These are phyloP conservation scores for Gnathonemus echidnorhynchus DNA, from an alignment of 2,113 vertebrate genomes.

Conservation along the genomic window DNA sequence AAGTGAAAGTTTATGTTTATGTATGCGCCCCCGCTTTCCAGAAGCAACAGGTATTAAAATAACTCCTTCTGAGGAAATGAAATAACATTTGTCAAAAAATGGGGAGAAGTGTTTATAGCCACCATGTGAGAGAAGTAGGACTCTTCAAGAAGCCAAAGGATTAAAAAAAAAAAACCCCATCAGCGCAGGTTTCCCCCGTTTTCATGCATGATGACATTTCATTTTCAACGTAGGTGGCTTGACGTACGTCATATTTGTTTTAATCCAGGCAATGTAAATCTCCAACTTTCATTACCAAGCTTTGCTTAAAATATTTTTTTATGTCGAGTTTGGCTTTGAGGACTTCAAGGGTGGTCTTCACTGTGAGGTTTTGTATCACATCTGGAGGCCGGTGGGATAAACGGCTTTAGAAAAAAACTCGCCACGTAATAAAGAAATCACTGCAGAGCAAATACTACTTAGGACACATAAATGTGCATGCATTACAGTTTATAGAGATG, in stretches of 20 bases:
- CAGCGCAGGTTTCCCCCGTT: constrained; percentile 18
- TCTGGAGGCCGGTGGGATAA: constrained; percentile 48
- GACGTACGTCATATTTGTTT: constrained; percentile 47
- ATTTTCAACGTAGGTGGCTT: constrained; percentile 62
- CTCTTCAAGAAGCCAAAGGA: neutral
- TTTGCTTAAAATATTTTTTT: constrained; percentile 56
- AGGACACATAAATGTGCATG: neutral
- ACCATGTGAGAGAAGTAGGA: neutral
- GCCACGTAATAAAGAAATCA: constrained; percentile 6
- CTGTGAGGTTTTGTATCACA: constrained; percentile 54
- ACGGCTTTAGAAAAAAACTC: constrained; percentile 28
- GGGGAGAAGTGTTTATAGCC: neutral
- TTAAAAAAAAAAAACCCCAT: neutral
- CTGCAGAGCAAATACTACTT: neutral
- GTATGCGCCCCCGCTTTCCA: neutral
- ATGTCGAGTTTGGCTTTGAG: constrained; percentile 40
- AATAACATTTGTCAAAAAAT: neutral
- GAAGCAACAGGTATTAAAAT: neutral
- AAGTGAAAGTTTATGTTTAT: neutral
- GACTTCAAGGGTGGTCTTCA: constrained; percentile 65
- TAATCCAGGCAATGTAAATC: constrained; percentile 55
- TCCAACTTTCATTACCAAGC: constrained; percentile 41
- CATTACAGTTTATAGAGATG: neutral
- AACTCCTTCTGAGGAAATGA: neutral
- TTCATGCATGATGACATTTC: constrained; percentile 32